Conservation (phyloP, 2,888 invertebrate species). For the Azorinus chamasolen region DNA sequence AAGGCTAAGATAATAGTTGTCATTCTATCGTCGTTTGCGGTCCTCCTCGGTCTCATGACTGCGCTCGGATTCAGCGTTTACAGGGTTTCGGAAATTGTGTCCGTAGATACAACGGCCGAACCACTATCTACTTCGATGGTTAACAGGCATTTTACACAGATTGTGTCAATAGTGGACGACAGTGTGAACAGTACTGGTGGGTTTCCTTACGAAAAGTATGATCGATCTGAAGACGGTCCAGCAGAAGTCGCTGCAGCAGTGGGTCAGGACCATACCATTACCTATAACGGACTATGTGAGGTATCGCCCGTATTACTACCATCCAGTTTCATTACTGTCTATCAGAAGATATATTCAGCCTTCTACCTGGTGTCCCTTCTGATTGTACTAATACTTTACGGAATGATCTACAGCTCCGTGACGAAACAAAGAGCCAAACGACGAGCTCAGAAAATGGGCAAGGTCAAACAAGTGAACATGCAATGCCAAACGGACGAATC, state of each 20-base stretch:
- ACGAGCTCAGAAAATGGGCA: constrained; percentile 55
- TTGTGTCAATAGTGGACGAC: background rate
- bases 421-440: constrained; percentile 66
- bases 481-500: constrained; percentile 64
- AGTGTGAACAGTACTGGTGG: background rate
- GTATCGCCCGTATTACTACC: constrained; percentile 69
- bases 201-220: too few relatives aligned
- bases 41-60: constrained; percentile 77
- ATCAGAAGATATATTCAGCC: constrained; percentile 82
- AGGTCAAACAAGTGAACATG: constrained; percentile 45
- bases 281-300: constrained; percentile 75
- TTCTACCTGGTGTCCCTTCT: constrained; percentile 83
- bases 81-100: background rate
- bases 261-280: background rate
- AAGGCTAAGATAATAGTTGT: constrained; percentile 75
- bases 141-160: background rate
- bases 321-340: constrained; percentile 69
- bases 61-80: constrained; percentile 61
- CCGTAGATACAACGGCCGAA: background rate
- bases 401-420: constrained; percentile 81
- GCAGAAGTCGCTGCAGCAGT: too few relatives aligned
- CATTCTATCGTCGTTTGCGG: constrained; percentile 73
- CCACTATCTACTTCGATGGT: too few relatives aligned
- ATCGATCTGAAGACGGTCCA: too few relatives aligned
- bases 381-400: constrained; percentile 82